Conservation (phyloP, 2,113 vertebrate genomes). For the Peromyscus maniculatus region DNA sequence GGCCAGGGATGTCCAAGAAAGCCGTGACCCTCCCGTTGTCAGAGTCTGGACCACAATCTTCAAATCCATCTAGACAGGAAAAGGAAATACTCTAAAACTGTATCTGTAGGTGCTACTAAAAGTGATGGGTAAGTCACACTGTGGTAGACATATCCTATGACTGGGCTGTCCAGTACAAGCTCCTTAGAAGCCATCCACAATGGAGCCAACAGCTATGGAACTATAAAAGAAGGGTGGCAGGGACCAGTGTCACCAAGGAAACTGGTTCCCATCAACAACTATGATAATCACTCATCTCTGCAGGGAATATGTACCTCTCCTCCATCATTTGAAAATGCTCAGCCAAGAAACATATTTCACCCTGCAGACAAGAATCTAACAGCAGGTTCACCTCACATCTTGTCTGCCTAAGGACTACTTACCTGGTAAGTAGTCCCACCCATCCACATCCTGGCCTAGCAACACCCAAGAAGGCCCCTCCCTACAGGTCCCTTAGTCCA, state of each 20-base stretch:
- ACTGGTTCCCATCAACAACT: accelerated
- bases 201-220: not conserved
- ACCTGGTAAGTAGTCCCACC: not conserved
- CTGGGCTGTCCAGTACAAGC: not conserved
- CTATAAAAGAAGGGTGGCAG: not conserved
- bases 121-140: not conserved
- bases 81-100: not conserved
- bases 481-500: not conserved
- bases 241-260: not conserved
- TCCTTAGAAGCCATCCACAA: not conserved
- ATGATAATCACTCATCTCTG: not conserved
- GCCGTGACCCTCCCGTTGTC: constrained; percentile 93
- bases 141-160: not conserved
- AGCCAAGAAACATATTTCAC: not conserved
- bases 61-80: constrained; percentile 90
- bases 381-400: not conserved
- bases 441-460: not conserved
- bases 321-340: not conserved
- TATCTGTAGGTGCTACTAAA: not conserved
- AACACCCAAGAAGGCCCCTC: not conserved
- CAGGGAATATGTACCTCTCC: not conserved
- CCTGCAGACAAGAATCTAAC: not conserved
- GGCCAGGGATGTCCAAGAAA: constrained; percentile 92
- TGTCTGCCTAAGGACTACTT: not conserved
- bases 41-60: constrained; percentile 94